Evolutionary conservation across 2,113 vertebrate genomes (phyloP), one percentile per base, ranked within the genome.

Genomic region (Prietella phreatophila): DNA sequence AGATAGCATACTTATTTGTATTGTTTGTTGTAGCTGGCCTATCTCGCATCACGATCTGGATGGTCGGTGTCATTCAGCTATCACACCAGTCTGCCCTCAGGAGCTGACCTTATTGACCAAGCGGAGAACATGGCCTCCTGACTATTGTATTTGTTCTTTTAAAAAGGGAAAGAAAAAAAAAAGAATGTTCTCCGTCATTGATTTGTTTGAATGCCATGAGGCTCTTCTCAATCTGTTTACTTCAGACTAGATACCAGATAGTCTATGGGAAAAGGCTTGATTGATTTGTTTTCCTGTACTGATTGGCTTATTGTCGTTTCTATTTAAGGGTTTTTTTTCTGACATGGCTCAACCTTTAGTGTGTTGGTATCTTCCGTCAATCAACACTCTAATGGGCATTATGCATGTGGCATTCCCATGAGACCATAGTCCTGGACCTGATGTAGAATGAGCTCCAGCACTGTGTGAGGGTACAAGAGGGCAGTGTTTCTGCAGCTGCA

Each of bases 1-100:
- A 79, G 71, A 85, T 88, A 79, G 82, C 42, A 73, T 42, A 69
- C n/a, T 88, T 88, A 71, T 89, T 91, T 88, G 89, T 20, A 42
- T 67, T 71, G 83, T 67, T 30, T 87, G 88, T 82, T 79, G 47
- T 55, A 73, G 53, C 82, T 85, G 22, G 50, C 22, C 53, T 90
- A 81, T 89, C 86, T 83, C 47, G 19, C 75, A 63, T 67, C 55
- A 22, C 58, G 87, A 58, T 88, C 71, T 79, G 61, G 22, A 73
- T 67, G 75, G 63, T 81, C 60, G 53, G 30, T 84, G 58, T 83
- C 71, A 47, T 56, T 42, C 27, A 42, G 47, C 86, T 85, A 86
- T 61, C 82, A 71, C 63, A 79, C 30, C 60, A 53, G 79, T 63
- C 69, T 81, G 71, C 67, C 85, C 78, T 81, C 60, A 30, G 75